Base-by-base conservation (phyloP, 2,888 invertebrate species). In the Hybos culiciformis region DNA sequence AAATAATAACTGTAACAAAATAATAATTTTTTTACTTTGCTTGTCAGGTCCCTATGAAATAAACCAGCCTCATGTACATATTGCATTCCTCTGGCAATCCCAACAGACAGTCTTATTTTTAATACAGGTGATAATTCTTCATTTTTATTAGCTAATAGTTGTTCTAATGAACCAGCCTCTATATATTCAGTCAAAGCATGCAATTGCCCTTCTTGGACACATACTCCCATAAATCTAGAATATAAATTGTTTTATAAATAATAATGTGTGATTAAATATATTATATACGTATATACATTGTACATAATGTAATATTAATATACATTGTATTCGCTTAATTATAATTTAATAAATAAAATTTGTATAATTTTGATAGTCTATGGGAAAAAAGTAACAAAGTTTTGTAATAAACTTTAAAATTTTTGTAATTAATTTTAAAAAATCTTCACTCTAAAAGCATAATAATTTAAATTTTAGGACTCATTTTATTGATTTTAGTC, bases 111-210 rank as follows among this genome's bases (percentile, higher is more conserved):
- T 54, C 81, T 80, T 62, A 93, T 79, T 57, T 93, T 73, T 50
- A 79, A 72, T 49, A 74, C 70, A 73, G 91, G 90, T 38, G 84
- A 81, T 56, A 94, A 69, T 34, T 75, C 72, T 50, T 80, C 77
- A 53, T 72, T 71, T 51, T 75, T 70, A 55, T 83, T 79, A 60
- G 86, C 81, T 59, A 96, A 78, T 55, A 92, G 70, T 68, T 92
- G 88, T 62, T 94, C 92, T 61, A 97, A 69, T 43, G 91, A 92
- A 29, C 96, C 96, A 37, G 90, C 90, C 67, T 87, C 86, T 67
- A 94, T 92, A 70, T 84, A 96, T 75, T 94, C 93, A 51, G 93
- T 93, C 50, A 94, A 74, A 18, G 93, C 93, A 69, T 94, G 93
- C 42, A 94, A 73, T 62, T 93, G 93, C 24, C 93, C 92, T 66